Conservation (phyloP, 2,113 vertebrate genomes). For the Phrynosoma platyrhinos region DNA sequence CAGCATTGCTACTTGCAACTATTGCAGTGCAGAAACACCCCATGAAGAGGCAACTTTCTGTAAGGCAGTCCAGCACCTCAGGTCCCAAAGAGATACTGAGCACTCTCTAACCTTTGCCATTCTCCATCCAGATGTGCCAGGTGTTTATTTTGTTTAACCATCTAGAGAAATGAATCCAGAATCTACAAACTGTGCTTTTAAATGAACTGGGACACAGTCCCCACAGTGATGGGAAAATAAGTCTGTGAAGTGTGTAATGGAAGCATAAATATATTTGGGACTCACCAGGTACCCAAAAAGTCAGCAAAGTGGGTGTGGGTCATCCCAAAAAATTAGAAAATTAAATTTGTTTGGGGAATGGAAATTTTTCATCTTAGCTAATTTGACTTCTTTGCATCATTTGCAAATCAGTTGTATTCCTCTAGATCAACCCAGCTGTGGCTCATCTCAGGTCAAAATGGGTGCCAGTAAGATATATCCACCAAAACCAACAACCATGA, state of each 20-base stretch:
- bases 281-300: fast-evolving
- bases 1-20: not conserved
- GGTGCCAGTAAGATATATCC: not conserved
- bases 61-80: not conserved
- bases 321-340: not conserved
- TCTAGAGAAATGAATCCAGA: not conserved
- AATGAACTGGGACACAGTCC: not conserved
- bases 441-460: fast-evolving
- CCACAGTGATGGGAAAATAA: not conserved
- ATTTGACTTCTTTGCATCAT: slow-evolving; percentile 29
- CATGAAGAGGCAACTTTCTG: not conserved
- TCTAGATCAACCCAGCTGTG: not conserved
- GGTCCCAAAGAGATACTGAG: too few species aligned
- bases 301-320: too few species aligned
- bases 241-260: not conserved
- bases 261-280: too few species aligned
- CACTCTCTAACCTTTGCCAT: not conserved
- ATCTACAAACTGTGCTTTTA: not conserved
- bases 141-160: too few species aligned
- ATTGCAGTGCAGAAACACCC: too few species aligned
- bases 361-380: not conserved
- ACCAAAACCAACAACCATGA: too few species aligned
- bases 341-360: not conserved
- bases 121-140: not conserved
- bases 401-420: slow-evolving; percentile 32